phyloP scores from a whole-genome alignment of 2,888 invertebrate genomes.

The Meiosimyza decipiens region DNA sequence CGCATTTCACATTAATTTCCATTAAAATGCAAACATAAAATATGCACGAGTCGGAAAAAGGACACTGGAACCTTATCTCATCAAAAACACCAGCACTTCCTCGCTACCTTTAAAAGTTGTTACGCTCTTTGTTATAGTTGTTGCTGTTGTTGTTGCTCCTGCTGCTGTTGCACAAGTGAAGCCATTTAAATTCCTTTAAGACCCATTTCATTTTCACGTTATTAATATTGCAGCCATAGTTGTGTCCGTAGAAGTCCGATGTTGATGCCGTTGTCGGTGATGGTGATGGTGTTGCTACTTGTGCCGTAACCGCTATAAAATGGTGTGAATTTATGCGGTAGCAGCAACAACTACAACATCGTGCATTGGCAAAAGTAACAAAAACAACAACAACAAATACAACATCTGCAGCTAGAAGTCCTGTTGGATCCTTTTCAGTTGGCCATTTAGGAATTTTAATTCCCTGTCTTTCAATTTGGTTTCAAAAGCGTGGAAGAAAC shows the following conservation, averaged over 20 bases:
- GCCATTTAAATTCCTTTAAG: constrained; percentile 58
- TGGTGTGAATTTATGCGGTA: constrained; percentile 36
- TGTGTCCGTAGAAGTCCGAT: not conserved
- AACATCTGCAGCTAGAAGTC: constrained; percentile 17
- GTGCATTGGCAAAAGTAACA: not conserved
- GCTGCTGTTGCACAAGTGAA: constrained; percentile 39
- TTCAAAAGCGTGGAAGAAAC: constrained; percentile 10
- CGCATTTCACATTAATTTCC: constrained; percentile 81
- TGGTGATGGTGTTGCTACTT: constrained; percentile 30
- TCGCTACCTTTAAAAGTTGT: not conserved
- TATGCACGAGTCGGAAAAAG: constrained; percentile 54
- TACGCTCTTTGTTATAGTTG: not conserved
- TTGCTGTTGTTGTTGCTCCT: constrained; percentile 40
- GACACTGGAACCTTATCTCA: constrained; percentile 12
- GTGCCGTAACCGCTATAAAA: constrained; percentile 21
- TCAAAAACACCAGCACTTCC: not conserved
- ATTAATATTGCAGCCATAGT: constrained; percentile 55
- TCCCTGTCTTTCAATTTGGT: constrained; percentile 38
- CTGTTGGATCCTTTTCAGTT: constrained; percentile 6
- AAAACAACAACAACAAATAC: not conserved
- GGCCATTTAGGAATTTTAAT: constrained; percentile 37
- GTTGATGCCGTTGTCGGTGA: constrained; percentile 33
- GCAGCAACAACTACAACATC: constrained; percentile 13
- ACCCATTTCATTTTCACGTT: constrained; percentile 59
- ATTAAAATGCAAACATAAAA: constrained; percentile 63